These are phyloP conservation scores for Paelopatides confundens DNA, from an alignment of 53 echinoderm and acorn worm genomes.

Conservation along the genomic window DNA sequence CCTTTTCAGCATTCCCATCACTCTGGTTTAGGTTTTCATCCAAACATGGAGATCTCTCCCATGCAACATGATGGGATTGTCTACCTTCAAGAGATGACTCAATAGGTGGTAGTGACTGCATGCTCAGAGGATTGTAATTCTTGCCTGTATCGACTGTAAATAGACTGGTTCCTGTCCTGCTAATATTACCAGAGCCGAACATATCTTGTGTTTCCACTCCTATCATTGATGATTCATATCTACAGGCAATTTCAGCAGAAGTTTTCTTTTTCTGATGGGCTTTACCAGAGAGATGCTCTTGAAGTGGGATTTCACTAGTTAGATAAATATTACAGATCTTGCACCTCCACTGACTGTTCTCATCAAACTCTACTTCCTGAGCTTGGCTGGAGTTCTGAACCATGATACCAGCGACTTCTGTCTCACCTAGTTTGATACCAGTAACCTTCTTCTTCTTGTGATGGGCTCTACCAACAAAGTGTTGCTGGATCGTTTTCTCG, in stretches of 20 bases:
- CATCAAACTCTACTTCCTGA: not conserved
- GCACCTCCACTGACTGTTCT: not conserved
- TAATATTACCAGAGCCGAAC: too few species aligned
- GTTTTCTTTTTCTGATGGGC: not conserved
- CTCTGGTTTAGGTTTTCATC: too few species aligned
- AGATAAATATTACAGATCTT: not conserved
- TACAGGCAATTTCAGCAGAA: too few species aligned
- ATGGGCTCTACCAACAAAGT: not conserved
- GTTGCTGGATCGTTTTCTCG: constrained; percentile 14
- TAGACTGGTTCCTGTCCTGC: not conserved
- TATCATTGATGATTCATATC: too few species aligned
- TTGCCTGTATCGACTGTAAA: not conserved
- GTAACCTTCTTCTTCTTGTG: constrained; percentile 21
- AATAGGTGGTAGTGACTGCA: not conserved
- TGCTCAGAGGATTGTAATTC: not conserved
- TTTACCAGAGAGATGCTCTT: constrained; percentile 9
- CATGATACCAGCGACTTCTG: not conserved
- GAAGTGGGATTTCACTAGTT: not conserved
- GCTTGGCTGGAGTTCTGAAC: not conserved
- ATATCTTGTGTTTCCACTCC: too few species aligned
- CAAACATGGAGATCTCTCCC: not conserved
- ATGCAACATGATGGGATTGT: not conserved
- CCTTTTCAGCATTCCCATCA: too few species aligned
- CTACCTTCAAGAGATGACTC: not conserved
- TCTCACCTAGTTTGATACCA: not conserved